phyloP scores from a whole-genome alignment of 2,113 vertebrate species.

The Cardinalis cardinalis region DNA sequence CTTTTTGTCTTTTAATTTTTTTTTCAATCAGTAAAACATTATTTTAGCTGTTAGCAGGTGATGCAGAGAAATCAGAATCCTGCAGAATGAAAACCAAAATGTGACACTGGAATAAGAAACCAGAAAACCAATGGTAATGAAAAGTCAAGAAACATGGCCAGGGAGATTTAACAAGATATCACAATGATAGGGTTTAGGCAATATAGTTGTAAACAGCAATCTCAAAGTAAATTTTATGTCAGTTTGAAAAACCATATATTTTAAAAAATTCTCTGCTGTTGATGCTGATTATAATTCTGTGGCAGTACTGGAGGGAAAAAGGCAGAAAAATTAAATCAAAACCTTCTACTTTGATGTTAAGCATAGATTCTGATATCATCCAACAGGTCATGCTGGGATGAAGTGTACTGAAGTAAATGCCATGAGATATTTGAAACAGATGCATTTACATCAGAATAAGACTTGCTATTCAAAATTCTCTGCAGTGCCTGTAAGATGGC shows the following conservation, averaged over 20 bases:
- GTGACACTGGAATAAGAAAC: background rate
- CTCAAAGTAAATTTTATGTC: constrained; percentile 21
- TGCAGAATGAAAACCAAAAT: background rate
- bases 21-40: background rate
- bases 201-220: constrained; percentile 6
- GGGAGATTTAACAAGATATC: background rate
- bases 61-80: background rate
- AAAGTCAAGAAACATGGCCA: background rate
- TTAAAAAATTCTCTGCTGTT: background rate
- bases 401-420: background rate
- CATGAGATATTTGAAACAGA: background rate
- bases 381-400: background rate
- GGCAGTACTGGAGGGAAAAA: background rate
- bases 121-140: background rate
- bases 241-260: background rate
- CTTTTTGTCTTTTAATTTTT: background rate
- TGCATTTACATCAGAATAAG: background rate
- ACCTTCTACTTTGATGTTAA: background rate
- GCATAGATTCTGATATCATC: background rate
- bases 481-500: background rate
- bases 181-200: background rate
- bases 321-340: constrained; percentile 2
- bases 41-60: background rate
- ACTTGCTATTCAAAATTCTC: background rate
- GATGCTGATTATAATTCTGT: constrained; percentile 20